Evolutionary conservation across 2,888 invertebrate species (phyloP), one percentile per base, ranked within the genome.

Genomic region (Torymus tubicola): DNA sequence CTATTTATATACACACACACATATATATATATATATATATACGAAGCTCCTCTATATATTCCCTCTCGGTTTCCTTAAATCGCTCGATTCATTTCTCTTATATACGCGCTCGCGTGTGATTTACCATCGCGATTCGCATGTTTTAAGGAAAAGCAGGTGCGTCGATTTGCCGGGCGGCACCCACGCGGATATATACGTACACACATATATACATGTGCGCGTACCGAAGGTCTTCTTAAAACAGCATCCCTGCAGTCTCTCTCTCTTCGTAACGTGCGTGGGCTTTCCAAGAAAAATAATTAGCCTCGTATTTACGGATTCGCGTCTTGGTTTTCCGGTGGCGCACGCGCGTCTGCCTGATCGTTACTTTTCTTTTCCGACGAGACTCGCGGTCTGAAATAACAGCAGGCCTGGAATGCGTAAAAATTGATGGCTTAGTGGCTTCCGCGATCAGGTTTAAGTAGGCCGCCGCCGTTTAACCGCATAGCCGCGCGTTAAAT

Each of bases 211-310:
- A 8, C 8, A 8, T 42, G 65, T 61, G 42, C 58, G 11, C 61
- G 42, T 11, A 16, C 10, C 63, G 58, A 64, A 70, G 64, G 63
- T 64, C 70, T 70, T 57, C 50, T 14, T n/a, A 24, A 70, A 72
- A 24, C 60, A 50, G 31, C 42, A 42, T 42, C 42, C 42, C 42
- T 42, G 42, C 42, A 8, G 42, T 42, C 8, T 42, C 42, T 42
- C 42, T 42, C 42, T 42, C 42, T 8, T 5, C 55, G 21, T 58
- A 14, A 5, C n/a, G 42, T 21, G 61, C 53, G 55, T 16, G 13
- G 14, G 53, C 57, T 52, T 70, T 70, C 57, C 57, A 77, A 77
- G 64, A 64, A 64, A 77, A 79, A 79, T 73, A 79, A 79, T 79
- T 73, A 68, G 12, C 21, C 42, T 50, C 10, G 8, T 52, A 52